Evolutionary conservation across 2,888 invertebrate species (phyloP).

Genomic region (Dicyrtoma fusca): DNA sequence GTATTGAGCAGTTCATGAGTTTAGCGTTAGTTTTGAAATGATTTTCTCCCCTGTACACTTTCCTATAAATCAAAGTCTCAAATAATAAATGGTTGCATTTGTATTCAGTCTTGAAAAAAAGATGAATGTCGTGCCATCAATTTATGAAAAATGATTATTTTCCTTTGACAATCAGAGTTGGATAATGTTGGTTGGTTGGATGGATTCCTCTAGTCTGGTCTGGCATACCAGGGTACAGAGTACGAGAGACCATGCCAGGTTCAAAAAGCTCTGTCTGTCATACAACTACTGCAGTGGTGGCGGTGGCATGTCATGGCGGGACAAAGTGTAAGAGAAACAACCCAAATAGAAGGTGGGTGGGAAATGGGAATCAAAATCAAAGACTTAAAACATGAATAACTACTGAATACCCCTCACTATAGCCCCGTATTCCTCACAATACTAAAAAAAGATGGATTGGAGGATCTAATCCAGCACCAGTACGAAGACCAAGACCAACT

Average conservation of each 20-base stretch:
- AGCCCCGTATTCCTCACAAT: too few species aligned
- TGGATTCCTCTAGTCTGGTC: background rate
- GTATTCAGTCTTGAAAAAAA: constrained; percentile 7
- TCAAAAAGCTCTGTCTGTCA: background rate
- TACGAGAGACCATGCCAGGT: background rate
- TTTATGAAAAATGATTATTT: constrained; percentile 17
- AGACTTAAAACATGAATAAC: constrained; percentile 3
- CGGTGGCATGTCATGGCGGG: background rate
- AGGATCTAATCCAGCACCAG: too few species aligned
- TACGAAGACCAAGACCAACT: too few species aligned
- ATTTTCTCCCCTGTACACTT: background rate
- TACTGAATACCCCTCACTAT: background rate
- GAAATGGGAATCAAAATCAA: background rate
- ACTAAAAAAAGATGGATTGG: too few species aligned
- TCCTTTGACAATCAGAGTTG: background rate
- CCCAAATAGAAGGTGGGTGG: constrained; percentile 9
- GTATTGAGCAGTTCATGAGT: too few species aligned
- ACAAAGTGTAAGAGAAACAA: constrained; percentile 5
- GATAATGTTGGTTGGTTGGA: too few species aligned
- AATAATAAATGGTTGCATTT: background rate
- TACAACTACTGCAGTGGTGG: background rate
- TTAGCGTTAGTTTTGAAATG: too few species aligned
- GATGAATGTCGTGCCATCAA: constrained; percentile 3
- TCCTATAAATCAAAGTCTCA: background rate
- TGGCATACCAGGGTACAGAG: background rate